phyloP scores from a whole-genome alignment of 2,797 vertebrate species.

The Okamejei kenojei region DNA sequence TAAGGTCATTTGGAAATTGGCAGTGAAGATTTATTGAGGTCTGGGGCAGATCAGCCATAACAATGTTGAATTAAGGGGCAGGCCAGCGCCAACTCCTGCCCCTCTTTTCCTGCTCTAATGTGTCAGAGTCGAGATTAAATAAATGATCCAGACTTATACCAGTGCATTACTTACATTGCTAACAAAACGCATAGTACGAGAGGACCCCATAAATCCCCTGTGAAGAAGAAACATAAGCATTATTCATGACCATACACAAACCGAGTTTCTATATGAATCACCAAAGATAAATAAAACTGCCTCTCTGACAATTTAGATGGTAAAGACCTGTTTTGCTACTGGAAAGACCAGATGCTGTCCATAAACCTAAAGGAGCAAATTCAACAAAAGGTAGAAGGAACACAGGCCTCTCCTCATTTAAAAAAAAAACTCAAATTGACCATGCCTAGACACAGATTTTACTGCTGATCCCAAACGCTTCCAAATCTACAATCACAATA shows the following conservation, averaged over 20 bases:
- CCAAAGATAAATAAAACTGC: neutral
- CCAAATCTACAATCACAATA: neutral
- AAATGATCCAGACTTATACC: neutral
- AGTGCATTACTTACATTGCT: conserved; percentile 72
- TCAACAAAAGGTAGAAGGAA: neutral
- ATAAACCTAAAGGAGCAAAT: neutral
- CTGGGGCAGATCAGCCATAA: too few relatives aligned
- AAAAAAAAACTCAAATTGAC: neutral
- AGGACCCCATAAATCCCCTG: conserved; percentile 96
- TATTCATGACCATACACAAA: neutral
- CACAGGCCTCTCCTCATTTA: neutral
- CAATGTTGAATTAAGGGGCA: too few relatives aligned
- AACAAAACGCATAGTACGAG: conserved; percentile 87
- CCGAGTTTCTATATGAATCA: neutral
- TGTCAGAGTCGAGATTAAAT: neutral
- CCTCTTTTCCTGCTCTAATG: too few relatives aligned
- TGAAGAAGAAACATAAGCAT: conserved; percentile 36
- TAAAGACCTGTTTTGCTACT: neutral
- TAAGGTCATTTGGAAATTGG: too few relatives aligned
- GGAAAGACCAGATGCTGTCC: neutral
- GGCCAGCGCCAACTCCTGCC: too few relatives aligned
- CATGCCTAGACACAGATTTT: neutral
- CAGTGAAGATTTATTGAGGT: too few relatives aligned
- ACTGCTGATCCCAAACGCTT: neutral
- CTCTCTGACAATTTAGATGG: neutral